Base-by-base conservation (phyloP, 2,797 vertebrate species). In the Falco columbarius region DNA sequence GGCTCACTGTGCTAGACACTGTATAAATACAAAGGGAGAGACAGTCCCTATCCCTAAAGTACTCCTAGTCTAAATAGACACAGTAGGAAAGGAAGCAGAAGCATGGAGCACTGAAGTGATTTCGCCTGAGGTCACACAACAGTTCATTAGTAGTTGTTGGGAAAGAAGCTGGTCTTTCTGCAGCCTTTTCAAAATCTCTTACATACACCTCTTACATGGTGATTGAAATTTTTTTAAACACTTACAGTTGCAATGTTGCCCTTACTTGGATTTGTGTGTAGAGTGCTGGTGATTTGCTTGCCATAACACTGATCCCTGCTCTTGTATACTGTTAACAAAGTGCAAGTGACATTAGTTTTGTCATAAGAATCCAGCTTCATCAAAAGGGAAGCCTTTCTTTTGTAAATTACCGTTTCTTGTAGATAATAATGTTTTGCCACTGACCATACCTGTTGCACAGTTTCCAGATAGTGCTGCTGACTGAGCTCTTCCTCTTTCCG, bases 61-160 rank as follows among this genome's bases (percentile, higher is more conserved):
- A 36, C 47, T 94, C 72, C 58, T 73, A 88, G 79, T 72, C 95
- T 93, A 91, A 95, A 96, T 51, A 93, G n/a, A 93, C 72, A 10
- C 79, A 67, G 90, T 75, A 87, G 93, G 81, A 84, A 82, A 77
- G 79, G 84, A 89, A 71, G 74, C 81, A 63, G 36, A 46, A 90
- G 65, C 26, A 74, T 27, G 17, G 82, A 88, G 49, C 42, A 5
- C 72, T 83, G 22, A 34, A 83, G 38, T 11, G 75, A 61, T 95
- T 96, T 89, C 0, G 15, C 81, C 68, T 90, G 46, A 75, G 87
- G 75, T 96, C 89, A 90, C 30, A 12, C 36, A 77, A 21, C 34
- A 44, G 84, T 71, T 81, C 66, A n/a, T 85, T 44, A 59, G 20
- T n/a, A 81, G 29, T 11, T 79, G 65, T 68, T 4, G 65, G 58